These are phyloP conservation scores for Carlito syrichta DNA, from an alignment of 2,113 vertebrate genomes.

Conservation along the genomic window DNA sequence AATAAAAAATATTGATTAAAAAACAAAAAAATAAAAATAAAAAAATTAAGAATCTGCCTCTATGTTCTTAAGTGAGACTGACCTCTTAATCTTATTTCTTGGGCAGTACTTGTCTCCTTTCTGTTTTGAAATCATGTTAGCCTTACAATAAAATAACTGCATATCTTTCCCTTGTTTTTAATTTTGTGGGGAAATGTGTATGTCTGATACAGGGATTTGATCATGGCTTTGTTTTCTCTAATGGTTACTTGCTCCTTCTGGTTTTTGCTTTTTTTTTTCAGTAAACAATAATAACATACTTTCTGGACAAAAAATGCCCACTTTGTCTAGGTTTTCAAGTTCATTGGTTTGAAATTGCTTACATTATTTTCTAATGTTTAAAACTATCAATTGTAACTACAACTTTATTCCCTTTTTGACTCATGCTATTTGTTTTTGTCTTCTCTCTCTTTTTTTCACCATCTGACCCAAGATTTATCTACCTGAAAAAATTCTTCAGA, in stretches of 20 bases:
- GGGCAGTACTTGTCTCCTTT: not conserved
- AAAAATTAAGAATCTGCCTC: not conserved
- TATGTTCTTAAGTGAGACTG: not conserved
- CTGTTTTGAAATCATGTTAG: not conserved
- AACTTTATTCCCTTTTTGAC: not conserved
- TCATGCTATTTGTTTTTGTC: not conserved
- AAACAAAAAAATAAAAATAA: too few relatives aligned
- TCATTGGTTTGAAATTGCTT: not conserved
- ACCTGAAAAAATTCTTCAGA: not conserved
- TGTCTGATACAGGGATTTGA: not conserved
- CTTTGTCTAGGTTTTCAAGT: not conserved
- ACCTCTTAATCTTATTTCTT: not conserved
- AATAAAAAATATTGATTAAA: too few relatives aligned
- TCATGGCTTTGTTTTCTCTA: not conserved
- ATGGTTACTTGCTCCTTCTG: not conserved
- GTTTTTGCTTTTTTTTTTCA: not conserved
- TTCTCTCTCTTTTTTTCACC: not conserved
- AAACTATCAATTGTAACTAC: not conserved
- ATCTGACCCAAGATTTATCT: not conserved
- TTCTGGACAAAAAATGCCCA: not conserved
- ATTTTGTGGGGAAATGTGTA: not conserved
- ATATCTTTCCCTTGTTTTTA: not conserved
- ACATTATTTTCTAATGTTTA: not conserved
- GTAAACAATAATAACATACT: not conserved
- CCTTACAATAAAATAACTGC: not conserved